Base-by-base conservation (phyloP, 1,140 invertebrate genomes). In the Ectropis grisescens region DNA sequence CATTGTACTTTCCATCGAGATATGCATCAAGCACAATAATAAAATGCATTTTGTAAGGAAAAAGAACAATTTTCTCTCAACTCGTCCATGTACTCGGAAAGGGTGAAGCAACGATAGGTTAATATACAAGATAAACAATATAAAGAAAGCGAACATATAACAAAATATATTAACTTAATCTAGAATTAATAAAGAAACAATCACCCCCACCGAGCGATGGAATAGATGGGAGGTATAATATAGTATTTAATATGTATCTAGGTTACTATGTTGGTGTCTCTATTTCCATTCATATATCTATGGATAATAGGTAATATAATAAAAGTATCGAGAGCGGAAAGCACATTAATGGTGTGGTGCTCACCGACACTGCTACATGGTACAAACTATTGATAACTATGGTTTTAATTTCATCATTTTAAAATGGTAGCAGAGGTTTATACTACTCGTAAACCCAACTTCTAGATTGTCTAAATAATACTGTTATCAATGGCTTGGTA, bases 401-500 rank as follows among this genome's bases (percentile, higher is more conserved):
- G 52, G 38, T 64, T 67, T 55, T 50, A 47, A 43, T 56, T 50
- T 60, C 50, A 61, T 66, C 40, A 40, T 49, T 57, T 52, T 37
- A 53, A 53, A 50, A 66, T 70, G 71, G 69, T 76, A 75, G 58
- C 55, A 61, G 61, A 57, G 57, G 52, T 68, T 65, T 71, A 70
- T 33, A 55, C 68, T 75, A 76, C 59, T 46, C 48, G 41, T 68
- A 62, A 68, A 72, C 59, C 54, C 59, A 76, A 71, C 41, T 60
- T 69, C 71, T 75, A 81, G 59, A 74, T 70, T 70, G 52, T 75
- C 72, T 79, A 79, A 81, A 76, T 81, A 81, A 81, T 81, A 81
- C 76, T 81, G 76, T 79, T 76, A 60, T 78, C 76, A 81, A 81
- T 81, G 76, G 76, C 72, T 78, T 78, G 71, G 70, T 81, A 78